A percentile compares a stretch with the other conserved stretches of the same genome.
phyloP scores from a whole-genome alignment of 1,140 invertebrate genomes.

The Temnothorax longispinosus region DNA sequence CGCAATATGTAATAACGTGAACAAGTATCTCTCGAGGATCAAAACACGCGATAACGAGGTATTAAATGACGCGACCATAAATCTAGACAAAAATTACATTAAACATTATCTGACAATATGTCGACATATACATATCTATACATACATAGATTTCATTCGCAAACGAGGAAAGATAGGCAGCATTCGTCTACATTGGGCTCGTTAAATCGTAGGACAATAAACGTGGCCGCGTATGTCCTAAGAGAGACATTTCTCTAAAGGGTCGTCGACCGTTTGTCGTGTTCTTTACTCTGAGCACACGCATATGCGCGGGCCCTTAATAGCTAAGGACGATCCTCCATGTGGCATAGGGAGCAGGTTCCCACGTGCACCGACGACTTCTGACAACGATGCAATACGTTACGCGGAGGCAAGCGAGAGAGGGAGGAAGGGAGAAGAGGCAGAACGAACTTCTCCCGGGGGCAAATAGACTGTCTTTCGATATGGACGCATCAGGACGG shows the following conservation, averaged over 20 bases:
- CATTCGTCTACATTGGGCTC: conserved; percentile 4
- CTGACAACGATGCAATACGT: conserved; percentile 20
- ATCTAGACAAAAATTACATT: conserved; percentile 15
- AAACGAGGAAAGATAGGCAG: background rate
- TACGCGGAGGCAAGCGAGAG: background rate
- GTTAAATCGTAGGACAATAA: conserved; percentile 70
- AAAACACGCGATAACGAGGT: background rate
- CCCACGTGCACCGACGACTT: conserved; percentile 65
- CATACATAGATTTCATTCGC: background rate
- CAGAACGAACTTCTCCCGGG: conserved; percentile 44
- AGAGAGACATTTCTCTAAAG: conserved; percentile 68
- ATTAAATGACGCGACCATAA: background rate
- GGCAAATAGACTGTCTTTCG: conserved; percentile 45
- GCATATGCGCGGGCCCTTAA: conserved; percentile 69
- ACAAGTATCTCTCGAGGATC: background rate
- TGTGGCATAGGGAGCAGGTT: conserved; percentile 68
- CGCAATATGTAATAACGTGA: background rate
- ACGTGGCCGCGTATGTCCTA: conserved; percentile 38
- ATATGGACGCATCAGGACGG: conserved; percentile 69
- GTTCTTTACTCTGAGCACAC: conserved; percentile 70
- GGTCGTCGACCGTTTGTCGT: conserved; percentile 72
- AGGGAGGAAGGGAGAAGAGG: conserved; percentile 10
- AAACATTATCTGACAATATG: background rate
- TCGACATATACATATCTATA: background rate
- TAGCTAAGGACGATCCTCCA: conserved; percentile 66